Conservation (phyloP, 1,140 invertebrate species). For the Penaeus chinensis region DNA sequence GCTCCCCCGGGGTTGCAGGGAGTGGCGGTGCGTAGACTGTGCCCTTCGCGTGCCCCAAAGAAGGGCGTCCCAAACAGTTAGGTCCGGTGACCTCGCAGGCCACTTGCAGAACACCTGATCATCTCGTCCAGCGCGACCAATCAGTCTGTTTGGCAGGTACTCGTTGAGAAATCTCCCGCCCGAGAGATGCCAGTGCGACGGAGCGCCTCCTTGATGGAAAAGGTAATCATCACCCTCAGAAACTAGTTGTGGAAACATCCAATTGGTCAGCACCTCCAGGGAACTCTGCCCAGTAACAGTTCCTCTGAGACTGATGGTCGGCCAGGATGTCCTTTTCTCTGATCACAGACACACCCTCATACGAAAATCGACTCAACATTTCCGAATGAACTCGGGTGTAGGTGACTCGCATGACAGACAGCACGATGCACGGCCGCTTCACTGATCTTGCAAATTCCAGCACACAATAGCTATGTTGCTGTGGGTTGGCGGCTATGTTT, state of each 20-base stretch:
- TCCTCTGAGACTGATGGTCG: not conserved
- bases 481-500: no score
- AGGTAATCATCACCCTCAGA: not conserved
- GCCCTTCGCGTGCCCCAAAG: slow-evolving; percentile 5
- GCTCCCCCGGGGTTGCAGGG: not conserved
- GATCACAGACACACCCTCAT: no score
- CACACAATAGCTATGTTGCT: no score
- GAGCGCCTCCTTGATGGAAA: not conserved
- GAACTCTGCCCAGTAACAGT: not conserved
- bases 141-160: not conserved
- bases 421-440: no score
- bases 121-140: not conserved
- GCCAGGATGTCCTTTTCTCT: no score
- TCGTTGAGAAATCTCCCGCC: not conserved
- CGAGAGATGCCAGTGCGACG: slow-evolving; percentile 8
- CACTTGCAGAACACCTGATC: not conserved
- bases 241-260: not conserved
- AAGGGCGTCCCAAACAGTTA: not conserved
- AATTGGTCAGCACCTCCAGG: not conserved
- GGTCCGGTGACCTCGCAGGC: slow-evolving; percentile 4
- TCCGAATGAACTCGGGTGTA: no score
- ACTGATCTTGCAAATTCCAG: no score
- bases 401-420: no score
- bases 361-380: no score
- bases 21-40: not conserved